These are phyloP conservation scores for Anthoscopus minutus DNA, from an alignment of 2,113 vertebrate genomes.

Conservation along the genomic window DNA sequence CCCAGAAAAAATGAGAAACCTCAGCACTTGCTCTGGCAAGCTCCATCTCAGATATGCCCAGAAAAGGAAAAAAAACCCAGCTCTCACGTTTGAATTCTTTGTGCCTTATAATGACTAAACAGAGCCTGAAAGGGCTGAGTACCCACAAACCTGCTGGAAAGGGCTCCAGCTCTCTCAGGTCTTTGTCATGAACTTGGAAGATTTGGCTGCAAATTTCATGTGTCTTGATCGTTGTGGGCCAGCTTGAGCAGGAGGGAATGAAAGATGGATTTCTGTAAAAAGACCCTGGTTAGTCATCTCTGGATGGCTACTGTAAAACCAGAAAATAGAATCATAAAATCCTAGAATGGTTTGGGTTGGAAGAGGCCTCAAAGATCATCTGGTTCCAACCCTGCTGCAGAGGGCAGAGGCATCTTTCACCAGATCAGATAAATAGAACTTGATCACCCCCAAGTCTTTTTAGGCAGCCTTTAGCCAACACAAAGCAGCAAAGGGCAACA, in stretches of 20 bases:
- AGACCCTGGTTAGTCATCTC: neutral
- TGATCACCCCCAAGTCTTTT: neutral
- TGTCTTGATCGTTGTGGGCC: neutral
- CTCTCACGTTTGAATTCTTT: neutral
- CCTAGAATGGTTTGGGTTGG: neutral
- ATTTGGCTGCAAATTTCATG: neutral
- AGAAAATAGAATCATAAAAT: neutral
- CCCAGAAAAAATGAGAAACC: constrained; percentile 4
- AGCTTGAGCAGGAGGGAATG: neutral
- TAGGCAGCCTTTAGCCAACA: neutral
- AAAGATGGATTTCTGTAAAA: neutral
- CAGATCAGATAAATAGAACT: neutral
- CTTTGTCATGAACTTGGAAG: neutral
- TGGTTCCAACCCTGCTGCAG: accelerated
- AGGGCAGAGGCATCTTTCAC: neutral
- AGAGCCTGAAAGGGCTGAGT: neutral
- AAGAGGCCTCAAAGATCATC: neutral
- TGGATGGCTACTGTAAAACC: neutral
- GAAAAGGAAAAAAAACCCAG: constrained; percentile 30
- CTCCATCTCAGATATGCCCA: constrained; percentile 47
- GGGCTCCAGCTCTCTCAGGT: neutral
- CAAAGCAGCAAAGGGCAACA: neutral
- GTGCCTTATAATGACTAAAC: constrained; percentile 27
- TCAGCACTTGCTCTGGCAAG: constrained; percentile 60
- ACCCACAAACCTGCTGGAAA: neutral